A percentile compares a stretch with the other conserved stretches of the same genome.
Conservation (phyloP, 2,113 vertebrate genomes). For the Thunnus thynnus region DNA sequence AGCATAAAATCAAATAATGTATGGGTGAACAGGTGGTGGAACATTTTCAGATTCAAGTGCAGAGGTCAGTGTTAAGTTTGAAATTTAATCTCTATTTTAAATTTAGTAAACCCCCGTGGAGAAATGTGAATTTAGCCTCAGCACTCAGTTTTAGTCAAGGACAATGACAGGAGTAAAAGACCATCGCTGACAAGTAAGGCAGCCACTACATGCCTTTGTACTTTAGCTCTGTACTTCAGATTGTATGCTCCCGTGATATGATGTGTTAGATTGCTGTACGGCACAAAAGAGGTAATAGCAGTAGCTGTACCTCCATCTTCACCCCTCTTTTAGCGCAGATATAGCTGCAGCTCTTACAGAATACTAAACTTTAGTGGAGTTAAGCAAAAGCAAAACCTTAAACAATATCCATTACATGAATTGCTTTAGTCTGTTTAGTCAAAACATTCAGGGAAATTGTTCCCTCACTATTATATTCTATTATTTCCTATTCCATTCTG, state of each 20-base stretch:
- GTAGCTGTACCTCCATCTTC: background rate
- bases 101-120: background rate
- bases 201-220: slow-evolving; percentile 8
- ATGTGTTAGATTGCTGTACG: background rate
- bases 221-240: background rate
- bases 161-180: background rate
- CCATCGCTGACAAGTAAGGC: background rate
- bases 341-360: too few species aligned
- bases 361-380: too few species aligned
- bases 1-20: background rate
- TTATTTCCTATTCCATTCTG: too few species aligned
- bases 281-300: background rate
- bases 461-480: too few species aligned
- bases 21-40: background rate
- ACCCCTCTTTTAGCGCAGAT: background rate
- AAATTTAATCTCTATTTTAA: background rate
- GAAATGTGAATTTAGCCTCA: slow-evolving; percentile 8
- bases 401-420: too few species aligned
- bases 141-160: background rate
- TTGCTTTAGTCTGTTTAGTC: too few species aligned
- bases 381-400: too few species aligned
- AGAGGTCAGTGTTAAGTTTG: slow-evolving; percentile 5
- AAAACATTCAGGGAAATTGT: too few species aligned
- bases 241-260: background rate
- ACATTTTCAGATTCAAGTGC: background rate